phyloP scores from a whole-genome alignment of 64 coral and sea anemone genomes.

The Montipora cactus region DNA sequence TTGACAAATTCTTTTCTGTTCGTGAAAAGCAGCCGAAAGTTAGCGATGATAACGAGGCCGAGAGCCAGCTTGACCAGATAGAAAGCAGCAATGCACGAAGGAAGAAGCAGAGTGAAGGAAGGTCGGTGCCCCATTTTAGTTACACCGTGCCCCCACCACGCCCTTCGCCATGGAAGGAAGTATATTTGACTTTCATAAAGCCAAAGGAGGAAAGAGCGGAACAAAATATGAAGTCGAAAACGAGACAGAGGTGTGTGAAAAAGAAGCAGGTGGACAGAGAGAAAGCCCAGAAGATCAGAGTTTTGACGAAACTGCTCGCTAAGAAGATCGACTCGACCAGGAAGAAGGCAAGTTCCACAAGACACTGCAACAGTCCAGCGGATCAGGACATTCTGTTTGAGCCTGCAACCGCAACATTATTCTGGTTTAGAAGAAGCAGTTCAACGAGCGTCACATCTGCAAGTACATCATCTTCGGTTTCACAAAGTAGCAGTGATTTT shows the following conservation, averaged over 20 bases:
- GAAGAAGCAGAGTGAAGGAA: not conserved
- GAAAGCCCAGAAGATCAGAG: not conserved
- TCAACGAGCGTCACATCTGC: not conserved
- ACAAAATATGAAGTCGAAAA: not conserved
- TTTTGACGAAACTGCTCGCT: not conserved
- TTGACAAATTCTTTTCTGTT: not conserved
- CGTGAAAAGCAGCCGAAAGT: not conserved
- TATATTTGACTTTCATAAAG: constrained; percentile 4
- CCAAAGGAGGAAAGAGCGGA: not conserved
- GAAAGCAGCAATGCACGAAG: not conserved
- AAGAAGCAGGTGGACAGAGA: not conserved
- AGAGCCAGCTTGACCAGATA: not conserved
- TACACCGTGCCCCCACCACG: not conserved
- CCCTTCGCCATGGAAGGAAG: constrained; percentile 30
- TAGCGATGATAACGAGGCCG: not conserved
- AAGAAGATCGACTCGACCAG: not conserved
- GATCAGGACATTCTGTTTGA: not conserved
- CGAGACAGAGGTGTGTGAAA: not conserved
- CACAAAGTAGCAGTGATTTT: not conserved
- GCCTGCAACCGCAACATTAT: too few species aligned
- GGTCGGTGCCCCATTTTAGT: not conserved
- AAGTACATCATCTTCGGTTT: not conserved
- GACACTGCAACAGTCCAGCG: not conserved
- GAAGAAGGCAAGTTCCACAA: not conserved
- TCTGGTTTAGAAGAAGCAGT: not conserved